Base-by-base conservation (phyloP, 2,888 invertebrate genomes). In the Eurytoma californica region DNA sequence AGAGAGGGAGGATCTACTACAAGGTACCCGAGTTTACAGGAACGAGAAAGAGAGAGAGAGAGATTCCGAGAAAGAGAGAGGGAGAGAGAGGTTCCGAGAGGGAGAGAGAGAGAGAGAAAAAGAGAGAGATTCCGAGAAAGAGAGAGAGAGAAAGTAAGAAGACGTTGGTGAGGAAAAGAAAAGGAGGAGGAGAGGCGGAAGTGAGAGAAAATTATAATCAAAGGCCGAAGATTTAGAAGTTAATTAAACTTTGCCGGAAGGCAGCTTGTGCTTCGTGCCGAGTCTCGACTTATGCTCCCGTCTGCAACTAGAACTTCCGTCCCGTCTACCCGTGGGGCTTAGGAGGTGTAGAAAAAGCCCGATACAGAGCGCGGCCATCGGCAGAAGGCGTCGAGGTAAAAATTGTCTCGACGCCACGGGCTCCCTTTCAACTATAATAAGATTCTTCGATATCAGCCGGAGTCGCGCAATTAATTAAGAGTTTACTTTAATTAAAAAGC, bases 171-270 rank as follows among this genome's bases (percentile, higher is more conserved):
- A 47, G 12, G 30, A 28, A 12, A 53, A 67, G 53, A 58, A 61
- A 28, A 24, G 20, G n/a, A 55, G 57, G 1, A 18, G 20, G 9
- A 28, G 49, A 9, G 57, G 63, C 24, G 20, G 39, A 39, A 55
- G 69, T 51, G 30, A 68, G 72, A 78, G 74, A 79, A 83, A 83
- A 81, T 82, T 81, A 81, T 83, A 82, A 82, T 83, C 81, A 83
- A 77, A 80, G 80, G 79, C 70, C 69, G 76, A 80, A 82, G 81
- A 81, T 82, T 81, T 82, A 81, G 82, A 82, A 81, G 81, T 80
- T 81, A 83, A 83, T 82, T 82, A 81, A 83, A 83, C 80, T 83
- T 81, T 74, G 76, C 58, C 75, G 76, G 78, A 70, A 81, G 39
- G 78, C 78, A 78, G 78, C 72, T 77, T 75, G 79, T 7, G 58